Conservation (phyloP, 2,797 vertebrate genomes). For the Malurus splendens region DNA sequence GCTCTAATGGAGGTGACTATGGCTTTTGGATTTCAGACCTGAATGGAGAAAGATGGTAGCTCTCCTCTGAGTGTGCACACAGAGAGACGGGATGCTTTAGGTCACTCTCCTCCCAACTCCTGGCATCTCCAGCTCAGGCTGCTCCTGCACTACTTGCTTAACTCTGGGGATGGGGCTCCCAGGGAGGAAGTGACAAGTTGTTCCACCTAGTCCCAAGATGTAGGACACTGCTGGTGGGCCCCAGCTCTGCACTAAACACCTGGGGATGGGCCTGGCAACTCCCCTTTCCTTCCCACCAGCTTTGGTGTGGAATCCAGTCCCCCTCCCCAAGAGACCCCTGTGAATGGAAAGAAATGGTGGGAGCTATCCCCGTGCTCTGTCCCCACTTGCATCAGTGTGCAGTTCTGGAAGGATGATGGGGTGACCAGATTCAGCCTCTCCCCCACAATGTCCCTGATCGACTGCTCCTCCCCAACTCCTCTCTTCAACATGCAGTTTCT, state of each 20-base stretch:
- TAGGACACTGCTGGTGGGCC: background rate
- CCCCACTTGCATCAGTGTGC: background rate
- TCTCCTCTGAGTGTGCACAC: rapidly evolving
- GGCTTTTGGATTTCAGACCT: background rate
- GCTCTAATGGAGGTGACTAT: rapidly evolving
- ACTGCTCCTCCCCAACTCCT: background rate
- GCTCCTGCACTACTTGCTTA: background rate
- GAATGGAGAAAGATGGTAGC: background rate
- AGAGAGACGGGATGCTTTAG: background rate
- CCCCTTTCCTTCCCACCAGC: background rate
- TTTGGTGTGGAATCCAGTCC: background rate
- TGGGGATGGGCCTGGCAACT: background rate
- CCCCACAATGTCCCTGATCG: rapidly evolving
- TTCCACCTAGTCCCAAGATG: background rate
- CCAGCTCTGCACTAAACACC: rapidly evolving
- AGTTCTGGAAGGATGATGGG: background rate
- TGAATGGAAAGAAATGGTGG: background rate
- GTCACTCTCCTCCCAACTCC: rapidly evolving
- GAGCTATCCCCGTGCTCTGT: background rate
- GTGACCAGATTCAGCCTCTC: background rate
- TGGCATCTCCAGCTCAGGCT: background rate
- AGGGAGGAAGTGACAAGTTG: background rate
- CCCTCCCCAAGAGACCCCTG: background rate
- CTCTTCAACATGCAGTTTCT: background rate
- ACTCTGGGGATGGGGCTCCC: background rate